phyloP scores from a whole-genome alignment of 2,888 invertebrate genomes.

The Morpho achilles region DNA sequence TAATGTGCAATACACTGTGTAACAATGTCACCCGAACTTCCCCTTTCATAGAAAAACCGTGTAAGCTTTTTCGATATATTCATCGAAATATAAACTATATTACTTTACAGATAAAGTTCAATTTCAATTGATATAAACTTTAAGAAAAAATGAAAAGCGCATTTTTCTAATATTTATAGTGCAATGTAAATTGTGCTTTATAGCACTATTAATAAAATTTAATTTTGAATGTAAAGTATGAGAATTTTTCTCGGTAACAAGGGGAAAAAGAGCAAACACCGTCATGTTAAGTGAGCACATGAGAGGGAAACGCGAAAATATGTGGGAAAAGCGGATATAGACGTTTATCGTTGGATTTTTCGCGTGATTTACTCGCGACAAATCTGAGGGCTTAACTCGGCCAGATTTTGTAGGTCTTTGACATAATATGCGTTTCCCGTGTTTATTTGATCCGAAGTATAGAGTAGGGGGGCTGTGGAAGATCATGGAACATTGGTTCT shows the following conservation, averaged over 20 bases:
- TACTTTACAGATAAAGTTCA: fast-evolving
- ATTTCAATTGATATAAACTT: constrained; percentile 17
- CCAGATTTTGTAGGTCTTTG: constrained; percentile 44
- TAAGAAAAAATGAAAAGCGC: constrained; percentile 49
- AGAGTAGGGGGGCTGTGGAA: constrained; percentile 16
- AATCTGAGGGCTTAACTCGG: constrained; percentile 64
- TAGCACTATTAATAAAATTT: constrained; percentile 7
- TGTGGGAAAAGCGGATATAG: constrained; percentile 79
- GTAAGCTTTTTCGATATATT: constrained; percentile 2
- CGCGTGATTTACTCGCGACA: constrained; percentile 75
- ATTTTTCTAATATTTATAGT: constrained; percentile 45
- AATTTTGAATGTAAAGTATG: constrained; percentile 28
- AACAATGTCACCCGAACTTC: constrained; percentile 71
- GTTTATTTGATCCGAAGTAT: constrained; percentile 16
- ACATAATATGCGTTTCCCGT: constrained; percentile 17
- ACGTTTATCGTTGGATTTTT: constrained; percentile 77
- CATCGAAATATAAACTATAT: constrained; percentile 34
- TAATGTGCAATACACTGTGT: constrained; percentile 77
- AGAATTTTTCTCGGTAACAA: constrained; percentile 40
- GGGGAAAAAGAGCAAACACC: constrained; percentile 74
- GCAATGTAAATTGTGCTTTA: constrained; percentile 26
- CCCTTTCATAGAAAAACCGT: constrained; percentile 38
- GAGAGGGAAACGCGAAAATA: constrained; percentile 77
- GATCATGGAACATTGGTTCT: constrained; percentile 42
- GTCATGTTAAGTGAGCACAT: constrained; percentile 79